A percentile compares a stretch with the other conserved stretches of the same genome.
Conservation (phyloP, 2,888 invertebrate genomes). For the Drosophila gaucha region DNA sequence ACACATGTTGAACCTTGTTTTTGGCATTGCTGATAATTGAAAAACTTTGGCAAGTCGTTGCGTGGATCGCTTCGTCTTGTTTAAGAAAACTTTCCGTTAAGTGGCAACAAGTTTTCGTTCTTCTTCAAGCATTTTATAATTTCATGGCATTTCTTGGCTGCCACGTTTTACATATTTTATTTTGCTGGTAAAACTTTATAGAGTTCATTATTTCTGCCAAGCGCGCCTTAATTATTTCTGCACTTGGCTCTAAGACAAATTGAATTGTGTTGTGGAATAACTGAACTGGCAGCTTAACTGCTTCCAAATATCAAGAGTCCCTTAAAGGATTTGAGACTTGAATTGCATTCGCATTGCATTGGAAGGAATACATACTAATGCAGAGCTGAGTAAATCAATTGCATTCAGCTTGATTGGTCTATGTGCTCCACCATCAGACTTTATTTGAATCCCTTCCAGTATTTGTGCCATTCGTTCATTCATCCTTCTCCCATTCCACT, state of each 20-base stretch:
- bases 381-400: slow-evolving; percentile 4
- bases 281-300: slow-evolving; percentile 14
- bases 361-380: background rate
- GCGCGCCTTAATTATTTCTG: slow-evolving; percentile 43
- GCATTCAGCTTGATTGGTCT: background rate
- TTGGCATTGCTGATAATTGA: slow-evolving; percentile 48
- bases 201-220: slow-evolving; percentile 48
- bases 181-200: slow-evolving; percentile 44
- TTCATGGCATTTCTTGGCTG: slow-evolving; percentile 32
- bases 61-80: slow-evolving; percentile 24
- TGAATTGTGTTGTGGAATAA: slow-evolving; percentile 35
- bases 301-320: slow-evolving; percentile 12
- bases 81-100: slow-evolving; percentile 41
- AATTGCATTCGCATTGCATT: background rate
- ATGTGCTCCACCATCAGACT: background rate
- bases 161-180: slow-evolving; percentile 33
- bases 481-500: background rate
- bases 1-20: slow-evolving; percentile 57
- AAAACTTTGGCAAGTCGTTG: slow-evolving; percentile 47
- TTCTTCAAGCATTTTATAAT: slow-evolving; percentile 36
- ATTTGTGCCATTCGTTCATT: background rate
- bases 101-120: slow-evolving; percentile 40
- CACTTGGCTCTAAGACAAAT: slow-evolving; percentile 34
- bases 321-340: background rate
- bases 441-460: background rate